Base-by-base conservation (phyloP, 2,888 invertebrate genomes). In the Cyaniris semiargus region DNA sequence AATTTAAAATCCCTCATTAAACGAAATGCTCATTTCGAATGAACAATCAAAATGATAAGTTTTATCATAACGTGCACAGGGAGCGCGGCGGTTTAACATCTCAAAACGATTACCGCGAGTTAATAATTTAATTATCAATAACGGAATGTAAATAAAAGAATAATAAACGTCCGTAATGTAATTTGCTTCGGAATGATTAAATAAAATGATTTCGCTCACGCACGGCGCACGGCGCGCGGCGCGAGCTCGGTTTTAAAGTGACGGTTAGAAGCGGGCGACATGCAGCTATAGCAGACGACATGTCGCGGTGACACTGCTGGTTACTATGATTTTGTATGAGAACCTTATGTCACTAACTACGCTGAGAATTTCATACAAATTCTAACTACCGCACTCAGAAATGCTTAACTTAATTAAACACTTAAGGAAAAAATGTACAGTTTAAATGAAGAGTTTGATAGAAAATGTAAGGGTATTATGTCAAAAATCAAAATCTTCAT, bases 101-200 rank as follows among this genome's bases (percentile, higher is more conserved):
- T 48, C 23, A 27, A 74, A 74, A 53, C 74, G 48, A 74, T 74
- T 74, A 27, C 53, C 15, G 44, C 21, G 72, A 72, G 13, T 72
- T 72, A 72, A 72, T 74, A 74, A 48, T 48, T 74, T 74, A 74
- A 74, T 74, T 74, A 44, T 21, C 72, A 21, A 27, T 48, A 74
- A 48, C 48, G 27, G 15, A 21, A 48, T 74, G 74, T 74, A 74
- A 74, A 74, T 74, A 74, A 74, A 74, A 74, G 27, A 48, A 48
- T 27, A 74, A 74, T 74, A 74, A 74, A 74, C 15, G 74, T 74
- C 53, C 23, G 53, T 74, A 53, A 74, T 53, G 81, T 82, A 81
- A 83, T 83, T 82, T 80, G 81, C 81, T 81, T 81, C 81, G 79
- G 78, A 81, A 83, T 84, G 84, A 85, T 85, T 84, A 84, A 83